Conservation (phyloP, 2,113 vertebrate genomes). For the Psettodes erumei region DNA sequence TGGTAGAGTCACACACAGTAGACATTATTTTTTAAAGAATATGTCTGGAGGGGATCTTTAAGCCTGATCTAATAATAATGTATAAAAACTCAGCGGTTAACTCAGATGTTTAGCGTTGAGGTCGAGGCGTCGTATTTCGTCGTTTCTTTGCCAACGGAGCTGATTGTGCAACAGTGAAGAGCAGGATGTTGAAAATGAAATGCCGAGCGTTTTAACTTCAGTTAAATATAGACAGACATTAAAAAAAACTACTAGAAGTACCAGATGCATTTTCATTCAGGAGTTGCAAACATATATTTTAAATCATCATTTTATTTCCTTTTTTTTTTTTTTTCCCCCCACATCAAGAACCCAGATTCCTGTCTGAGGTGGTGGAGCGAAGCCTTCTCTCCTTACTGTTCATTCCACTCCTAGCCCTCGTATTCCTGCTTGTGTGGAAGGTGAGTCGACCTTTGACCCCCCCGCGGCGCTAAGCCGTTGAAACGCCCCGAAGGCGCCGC, state of each 20-base stretch:
- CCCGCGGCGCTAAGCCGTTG: background rate
- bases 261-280: background rate
- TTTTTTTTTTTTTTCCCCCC: background rate
- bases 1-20: background rate
- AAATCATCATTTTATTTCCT: background rate
- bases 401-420: slow-evolving; percentile 77
- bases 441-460: slow-evolving; percentile 64
- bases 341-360: slow-evolving; percentile 33
- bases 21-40: too few species aligned
- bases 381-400: slow-evolving; percentile 81
- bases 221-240: background rate
- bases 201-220: too few species aligned
- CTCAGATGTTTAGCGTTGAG: background rate
- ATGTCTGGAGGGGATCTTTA: background rate
- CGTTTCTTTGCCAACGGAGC: background rate
- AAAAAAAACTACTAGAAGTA: background rate
- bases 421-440: slow-evolving; percentile 83
- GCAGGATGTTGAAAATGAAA: background rate
- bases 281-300: background rate
- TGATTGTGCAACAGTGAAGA: background rate
- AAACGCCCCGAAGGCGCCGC: background rate
- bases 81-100: background rate
- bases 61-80: background rate
- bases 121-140: too few species aligned
- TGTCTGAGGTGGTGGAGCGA: slow-evolving; percentile 72